Base-by-base conservation (phyloP, 2,888 invertebrate species). In the Eupithecia abbreviata region DNA sequence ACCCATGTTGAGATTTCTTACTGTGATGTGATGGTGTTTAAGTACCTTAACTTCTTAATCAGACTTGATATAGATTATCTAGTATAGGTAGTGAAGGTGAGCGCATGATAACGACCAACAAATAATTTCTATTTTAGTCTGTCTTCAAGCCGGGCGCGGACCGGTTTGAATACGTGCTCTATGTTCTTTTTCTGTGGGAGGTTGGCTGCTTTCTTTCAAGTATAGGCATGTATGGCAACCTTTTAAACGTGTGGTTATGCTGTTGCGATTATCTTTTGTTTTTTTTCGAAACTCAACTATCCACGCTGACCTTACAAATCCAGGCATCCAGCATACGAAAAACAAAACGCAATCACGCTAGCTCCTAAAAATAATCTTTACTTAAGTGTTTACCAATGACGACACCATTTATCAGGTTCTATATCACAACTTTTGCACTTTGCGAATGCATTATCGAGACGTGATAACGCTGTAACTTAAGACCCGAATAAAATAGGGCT, bases 141-240 rank as follows among this genome's bases (percentile, higher is more conserved):
- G 43, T 42, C 67, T 68, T 68, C 43, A n/a, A 68, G 42, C 43
- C 9, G 15, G 45, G 45, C 18, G 10, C 43, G n/a, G 18, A 69
- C 73, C 68, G 73, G 73, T 73, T 73, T 30, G 43, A 68, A 43
- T 45, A 10, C 10, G 73, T 68, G 30, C 15, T 9, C 10, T 42
- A 73, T 30, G 45, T 47, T 49, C 10, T 18, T 18, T 41, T 65
- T 66, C 66, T 3, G 3, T 18, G 66, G 15, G 6, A 5, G 30
- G 18, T 5, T 43, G 47, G 30, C 18, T 13, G 18, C 13, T 69
- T 69, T 49, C 12, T 30, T 69, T 45, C 45, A 69, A 47, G 69
- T 10, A 42, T 45, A 45, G 42, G 18, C 10, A 68, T n/a, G 4
- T 18, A 18, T 0, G 10, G 10, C 10, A n/a, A 7, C n/a, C 9